phyloP scores from a whole-genome alignment of 2,888 invertebrate genomes.

The Amphimallon solstitiale region DNA sequence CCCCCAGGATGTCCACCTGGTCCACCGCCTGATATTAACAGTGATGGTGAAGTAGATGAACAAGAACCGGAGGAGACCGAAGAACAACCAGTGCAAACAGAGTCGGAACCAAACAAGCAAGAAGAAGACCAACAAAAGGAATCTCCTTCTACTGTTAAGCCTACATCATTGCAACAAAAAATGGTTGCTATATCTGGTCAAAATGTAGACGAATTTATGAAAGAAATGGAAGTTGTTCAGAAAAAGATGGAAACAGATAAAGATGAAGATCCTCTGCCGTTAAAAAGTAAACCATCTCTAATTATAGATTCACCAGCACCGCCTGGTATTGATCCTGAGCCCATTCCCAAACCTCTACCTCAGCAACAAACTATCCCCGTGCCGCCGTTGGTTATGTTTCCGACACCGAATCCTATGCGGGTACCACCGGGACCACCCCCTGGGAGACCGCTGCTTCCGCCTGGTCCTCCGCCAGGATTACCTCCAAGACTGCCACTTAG shows the following conservation, averaged over 20 bases:
- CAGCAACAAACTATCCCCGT: slow-evolving; percentile 62
- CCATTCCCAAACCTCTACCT: slow-evolving; percentile 49
- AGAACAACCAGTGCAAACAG: slow-evolving; percentile 46
- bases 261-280: slow-evolving; percentile 42
- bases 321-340: slow-evolving; percentile 56
- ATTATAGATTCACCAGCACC: slow-evolving; percentile 56
- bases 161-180: slow-evolving; percentile 83
- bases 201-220: slow-evolving; percentile 92
- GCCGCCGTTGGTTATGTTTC: slow-evolving; percentile 62
- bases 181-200: slow-evolving; percentile 92
- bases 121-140: slow-evolving; percentile 41
- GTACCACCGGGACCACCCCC: slow-evolving; percentile 70
- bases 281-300: slow-evolving; percentile 35
- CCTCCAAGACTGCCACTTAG: slow-evolving; percentile 69
- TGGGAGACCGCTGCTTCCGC: slow-evolving; percentile 65
- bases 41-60: slow-evolving; percentile 70
- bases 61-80: slow-evolving; percentile 57
- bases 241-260: slow-evolving; percentile 71
- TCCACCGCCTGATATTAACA: slow-evolving; percentile 78
- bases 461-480: slow-evolving; percentile 71
- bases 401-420: slow-evolving; percentile 62
- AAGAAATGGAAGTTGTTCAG: slow-evolving; percentile 89
- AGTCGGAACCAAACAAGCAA: slow-evolving; percentile 40
- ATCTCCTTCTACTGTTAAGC: slow-evolving; percentile 63
- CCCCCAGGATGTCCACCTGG: slow-evolving; percentile 91